Evolutionary conservation across 2,797 vertebrate species (phyloP), one percentile per base, ranked within the genome.

Genomic region (Sebastolobus alascanus): DNA sequence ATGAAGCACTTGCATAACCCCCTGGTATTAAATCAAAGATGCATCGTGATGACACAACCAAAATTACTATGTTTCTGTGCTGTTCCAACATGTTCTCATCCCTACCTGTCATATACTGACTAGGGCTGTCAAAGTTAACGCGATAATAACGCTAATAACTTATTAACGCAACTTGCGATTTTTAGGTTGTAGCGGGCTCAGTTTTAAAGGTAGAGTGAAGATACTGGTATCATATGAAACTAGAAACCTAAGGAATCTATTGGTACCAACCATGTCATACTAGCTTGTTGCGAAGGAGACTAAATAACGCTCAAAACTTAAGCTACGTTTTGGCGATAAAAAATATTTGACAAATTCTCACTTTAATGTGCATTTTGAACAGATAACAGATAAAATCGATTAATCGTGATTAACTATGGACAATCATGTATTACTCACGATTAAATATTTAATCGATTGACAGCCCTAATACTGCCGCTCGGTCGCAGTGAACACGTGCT

Each of bases 151-250:
- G 16, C 16, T 52, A 52, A 52, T 52, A 50, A 50, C 18, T 16
- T 16, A 50, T 50, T 50, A 50, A 50, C 16, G 16, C 43, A 50
- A 50, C 43, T 20, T 50, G 43, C 16, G 46, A 20, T 50, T 50
- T 50, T 50, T 50, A 50, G 46, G 46, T 50, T 50, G 18, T n/a
- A 0, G 46, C 8, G 0, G 46, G 0, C 8, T 52, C 46, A 52
- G 46, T 52, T 52, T 52, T 52, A 52, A 52, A 50, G 46, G 18
- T 9, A 50, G 43, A 50, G 43, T 50, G 43, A 50, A 50, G 43
- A 50, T 50, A 18, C 0, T 46, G 43, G 43, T 46, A 16, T 7
- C 43, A 50, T 50, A 20, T 50, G 43, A 46, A 46, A 46, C 16
- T 46, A 46, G 1, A 46, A 46, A 50, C 16, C 3, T 8, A 50